phyloP scores from a whole-genome alignment of 2,113 vertebrate species.

The Bubo blakistoni region DNA sequence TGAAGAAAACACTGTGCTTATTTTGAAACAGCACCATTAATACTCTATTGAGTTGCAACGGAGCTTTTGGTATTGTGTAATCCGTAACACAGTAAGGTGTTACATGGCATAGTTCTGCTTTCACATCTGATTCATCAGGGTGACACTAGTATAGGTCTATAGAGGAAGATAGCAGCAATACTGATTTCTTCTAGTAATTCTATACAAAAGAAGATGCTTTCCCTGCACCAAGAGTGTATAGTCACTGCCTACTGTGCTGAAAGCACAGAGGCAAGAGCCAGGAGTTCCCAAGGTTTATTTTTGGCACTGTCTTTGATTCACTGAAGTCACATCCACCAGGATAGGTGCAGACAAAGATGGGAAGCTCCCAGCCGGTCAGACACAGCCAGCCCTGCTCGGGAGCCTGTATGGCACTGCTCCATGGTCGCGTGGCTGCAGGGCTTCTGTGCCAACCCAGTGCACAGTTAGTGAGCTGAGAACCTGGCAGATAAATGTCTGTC shows the following conservation, averaged over 20 bases:
- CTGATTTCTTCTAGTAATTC: background rate
- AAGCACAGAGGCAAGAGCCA: background rate
- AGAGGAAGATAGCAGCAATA: background rate
- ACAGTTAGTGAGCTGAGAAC: rapidly evolving
- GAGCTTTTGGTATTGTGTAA: background rate
- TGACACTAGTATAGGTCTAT: background rate
- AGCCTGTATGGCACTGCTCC: background rate
- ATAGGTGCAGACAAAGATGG: background rate
- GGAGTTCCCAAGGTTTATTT: background rate
- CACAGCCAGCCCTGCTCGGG: background rate
- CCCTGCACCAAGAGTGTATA: background rate
- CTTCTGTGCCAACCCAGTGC: rapidly evolving
- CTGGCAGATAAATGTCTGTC: background rate
- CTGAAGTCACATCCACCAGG: background rate
- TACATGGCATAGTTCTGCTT: background rate
- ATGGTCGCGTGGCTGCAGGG: rapidly evolving
- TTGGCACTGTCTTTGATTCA: background rate
- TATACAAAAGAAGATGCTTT: background rate
- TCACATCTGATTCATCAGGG: background rate
- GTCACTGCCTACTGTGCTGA: background rate
- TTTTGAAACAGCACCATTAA: background rate
- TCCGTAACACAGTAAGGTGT: background rate
- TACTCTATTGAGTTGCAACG: background rate
- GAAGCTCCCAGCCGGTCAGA: background rate
- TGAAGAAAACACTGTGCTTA: background rate